phyloP scores from a whole-genome alignment of 2,113 vertebrate species.

The Pseudorectes ferrugineus region DNA sequence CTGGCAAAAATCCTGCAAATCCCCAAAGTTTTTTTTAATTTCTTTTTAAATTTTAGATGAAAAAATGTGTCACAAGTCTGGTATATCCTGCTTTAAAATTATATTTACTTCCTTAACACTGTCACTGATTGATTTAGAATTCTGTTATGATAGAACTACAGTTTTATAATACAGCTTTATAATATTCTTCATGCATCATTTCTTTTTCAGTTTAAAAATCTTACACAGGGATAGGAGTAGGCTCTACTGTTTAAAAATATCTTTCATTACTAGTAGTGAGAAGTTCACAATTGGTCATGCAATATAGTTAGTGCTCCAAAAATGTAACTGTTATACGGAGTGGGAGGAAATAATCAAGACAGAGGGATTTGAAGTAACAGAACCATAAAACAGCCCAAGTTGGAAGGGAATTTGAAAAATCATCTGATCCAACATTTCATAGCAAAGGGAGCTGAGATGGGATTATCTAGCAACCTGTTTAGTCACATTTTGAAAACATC shows the following conservation, averaged over 20 bases:
- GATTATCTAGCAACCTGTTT: neutral
- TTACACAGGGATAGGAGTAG: neutral
- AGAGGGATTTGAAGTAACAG: neutral
- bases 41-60: neutral
- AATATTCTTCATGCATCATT: neutral
- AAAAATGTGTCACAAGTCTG: neutral
- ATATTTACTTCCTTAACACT: neutral
- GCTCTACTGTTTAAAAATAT: neutral
- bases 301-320: neutral
- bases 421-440: neutral
- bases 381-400: neutral
- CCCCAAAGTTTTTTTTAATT: neutral
- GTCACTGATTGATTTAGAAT: neutral
- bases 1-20: neutral
- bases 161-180: neutral
- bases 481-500: neutral
- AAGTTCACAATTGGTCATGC: neutral
- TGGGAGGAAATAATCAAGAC: neutral
- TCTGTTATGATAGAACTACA: neutral
- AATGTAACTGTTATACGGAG: neutral
- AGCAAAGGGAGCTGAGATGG: neutral
- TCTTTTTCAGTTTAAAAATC: neutral
- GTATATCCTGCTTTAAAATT: neutral
- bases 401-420: neutral
- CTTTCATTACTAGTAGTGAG: neutral